Conservation (phyloP, 2,113 vertebrate genomes). For the Corythornis madagascariensis region DNA sequence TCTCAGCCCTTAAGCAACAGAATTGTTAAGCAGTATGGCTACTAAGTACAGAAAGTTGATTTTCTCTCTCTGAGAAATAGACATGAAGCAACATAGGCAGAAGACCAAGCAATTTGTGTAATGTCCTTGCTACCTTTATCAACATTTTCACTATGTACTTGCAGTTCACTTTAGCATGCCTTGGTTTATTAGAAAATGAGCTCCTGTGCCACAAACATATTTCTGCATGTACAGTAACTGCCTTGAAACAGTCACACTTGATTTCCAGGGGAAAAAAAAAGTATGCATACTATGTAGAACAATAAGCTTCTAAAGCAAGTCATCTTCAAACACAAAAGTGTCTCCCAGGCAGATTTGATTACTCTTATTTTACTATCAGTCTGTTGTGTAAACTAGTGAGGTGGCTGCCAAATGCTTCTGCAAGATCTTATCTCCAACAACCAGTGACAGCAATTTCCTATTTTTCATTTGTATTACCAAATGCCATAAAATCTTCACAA, state of each 20-base stretch:
- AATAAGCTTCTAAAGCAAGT: neutral
- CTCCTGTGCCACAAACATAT: neutral
- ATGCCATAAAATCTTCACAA: neutral
- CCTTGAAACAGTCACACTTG: neutral
- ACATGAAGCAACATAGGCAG: neutral
- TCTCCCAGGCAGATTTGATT: neutral
- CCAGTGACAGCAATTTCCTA: neutral
- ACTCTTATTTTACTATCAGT: neutral
- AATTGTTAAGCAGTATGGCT: neutral
- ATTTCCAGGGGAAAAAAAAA: slow-evolving; percentile 7
- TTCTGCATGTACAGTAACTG: neutral
- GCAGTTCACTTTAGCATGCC: neutral
- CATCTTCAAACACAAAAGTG: neutral
- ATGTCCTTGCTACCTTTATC: neutral
- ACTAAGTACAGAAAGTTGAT: neutral
- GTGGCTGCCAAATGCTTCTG: neutral
- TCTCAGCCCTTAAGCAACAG: neutral
- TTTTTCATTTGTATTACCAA: slow-evolving; percentile 13
- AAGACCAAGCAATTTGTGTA: neutral
- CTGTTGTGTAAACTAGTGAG: neutral
- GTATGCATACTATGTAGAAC: neutral
- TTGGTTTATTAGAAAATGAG: neutral
- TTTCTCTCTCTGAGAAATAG: neutral
- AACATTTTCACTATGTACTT: neutral
- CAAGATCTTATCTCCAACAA: slow-evolving; percentile 7